These are phyloP conservation scores for Philaethria dido DNA, from an alignment of 2,888 invertebrate species.

Conservation along the genomic window DNA sequence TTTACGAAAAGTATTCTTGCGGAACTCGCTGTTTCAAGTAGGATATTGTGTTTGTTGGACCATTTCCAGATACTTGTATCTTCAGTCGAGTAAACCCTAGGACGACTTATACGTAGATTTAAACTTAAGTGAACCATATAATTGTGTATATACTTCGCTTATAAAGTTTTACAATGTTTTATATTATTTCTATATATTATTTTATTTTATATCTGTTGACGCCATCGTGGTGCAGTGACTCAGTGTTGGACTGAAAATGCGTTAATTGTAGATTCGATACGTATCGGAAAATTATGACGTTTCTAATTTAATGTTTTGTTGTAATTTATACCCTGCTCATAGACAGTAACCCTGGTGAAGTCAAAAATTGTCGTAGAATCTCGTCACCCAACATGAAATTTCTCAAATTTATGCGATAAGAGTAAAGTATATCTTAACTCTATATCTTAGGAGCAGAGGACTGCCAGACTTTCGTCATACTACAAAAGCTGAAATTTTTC, in stretches of 20 bases:
- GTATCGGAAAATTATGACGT: too few relatives aligned
- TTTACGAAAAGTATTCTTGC: conserved; percentile 16
- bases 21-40: conserved; percentile 30
- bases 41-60: conserved; percentile 35
- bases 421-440: too few relatives aligned
- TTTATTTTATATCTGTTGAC: not conserved
- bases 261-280: too few relatives aligned
- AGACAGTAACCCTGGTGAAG: too few relatives aligned
- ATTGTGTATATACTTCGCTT: not conserved
- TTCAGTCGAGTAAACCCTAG: conserved; percentile 23
- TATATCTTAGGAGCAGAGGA: too few relatives aligned
- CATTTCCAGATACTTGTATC: conserved; percentile 34
- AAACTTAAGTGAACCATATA: conserved; percentile 16
- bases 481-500: too few relatives aligned
- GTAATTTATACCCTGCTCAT: too few relatives aligned
- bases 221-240: not conserved
- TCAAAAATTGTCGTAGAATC: too few relatives aligned
- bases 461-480: too few relatives aligned
- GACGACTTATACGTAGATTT: conserved; percentile 21
- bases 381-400: too few relatives aligned
- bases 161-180: conserved; percentile 2
- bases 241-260: not conserved
- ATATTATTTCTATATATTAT: not conserved
- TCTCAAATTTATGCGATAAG: too few relatives aligned
- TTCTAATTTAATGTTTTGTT: too few relatives aligned